Percentiles rank a stretch among this genome's conserved stretches.
Conservation (phyloP, 2,797 vertebrate genomes). For the Tokudaia tokunoshimensis region DNA sequence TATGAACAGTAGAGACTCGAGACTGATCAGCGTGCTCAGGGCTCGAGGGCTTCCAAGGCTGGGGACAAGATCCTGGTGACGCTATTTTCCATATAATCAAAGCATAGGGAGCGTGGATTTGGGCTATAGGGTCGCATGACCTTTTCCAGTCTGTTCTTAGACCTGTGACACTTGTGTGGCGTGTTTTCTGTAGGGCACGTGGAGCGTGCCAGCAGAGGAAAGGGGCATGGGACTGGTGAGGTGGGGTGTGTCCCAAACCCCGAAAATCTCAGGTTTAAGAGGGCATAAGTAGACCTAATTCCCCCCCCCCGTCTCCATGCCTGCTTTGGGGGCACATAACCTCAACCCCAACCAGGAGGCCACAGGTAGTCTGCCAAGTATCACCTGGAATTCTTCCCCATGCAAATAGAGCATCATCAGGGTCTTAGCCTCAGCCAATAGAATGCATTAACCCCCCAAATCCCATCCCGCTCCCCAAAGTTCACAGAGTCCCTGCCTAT, state of each 20-base stretch:
- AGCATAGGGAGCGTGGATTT: not conserved
- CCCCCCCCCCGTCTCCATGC: not conserved
- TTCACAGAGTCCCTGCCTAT: not conserved
- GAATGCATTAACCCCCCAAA: not conserved
- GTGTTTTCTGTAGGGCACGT: too few species aligned
- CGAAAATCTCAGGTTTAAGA: not conserved
- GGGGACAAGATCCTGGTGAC: too few species aligned
- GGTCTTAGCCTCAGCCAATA: not conserved
- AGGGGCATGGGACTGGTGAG: too few species aligned
- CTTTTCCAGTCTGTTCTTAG: not conserved
- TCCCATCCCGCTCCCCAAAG: not conserved
- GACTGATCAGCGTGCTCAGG: not conserved
- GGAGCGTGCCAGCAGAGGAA: too few species aligned
- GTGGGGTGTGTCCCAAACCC: not conserved
- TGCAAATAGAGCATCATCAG: not conserved
- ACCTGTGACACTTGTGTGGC: not conserved
- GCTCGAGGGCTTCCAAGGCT: not conserved
- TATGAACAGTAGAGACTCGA: not conserved
- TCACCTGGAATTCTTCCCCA: not conserved
- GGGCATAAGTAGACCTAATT: not conserved
- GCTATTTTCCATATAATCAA: not conserved
- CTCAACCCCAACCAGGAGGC: not conserved
- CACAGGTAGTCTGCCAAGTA: not conserved
- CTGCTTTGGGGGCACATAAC: too few species aligned
- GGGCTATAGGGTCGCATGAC: not conserved